Evolutionary conservation across 2,888 invertebrate species (phyloP).

Genomic region (Ophraella communa): DNA sequence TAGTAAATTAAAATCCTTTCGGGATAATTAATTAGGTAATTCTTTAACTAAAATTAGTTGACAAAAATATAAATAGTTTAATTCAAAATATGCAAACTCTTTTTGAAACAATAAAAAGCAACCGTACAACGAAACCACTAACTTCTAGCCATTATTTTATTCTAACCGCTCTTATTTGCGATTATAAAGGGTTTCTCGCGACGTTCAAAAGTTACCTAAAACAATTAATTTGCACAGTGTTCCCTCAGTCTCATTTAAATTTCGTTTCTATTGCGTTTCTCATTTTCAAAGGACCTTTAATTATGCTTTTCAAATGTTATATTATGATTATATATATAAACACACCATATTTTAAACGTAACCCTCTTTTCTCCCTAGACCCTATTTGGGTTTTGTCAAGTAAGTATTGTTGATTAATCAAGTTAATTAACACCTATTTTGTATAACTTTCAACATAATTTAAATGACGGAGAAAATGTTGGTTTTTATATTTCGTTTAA

Average conservation of each 20-base stretch:
- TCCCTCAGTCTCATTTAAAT: constrained; percentile 38
- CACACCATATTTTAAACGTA: constrained; percentile 33
- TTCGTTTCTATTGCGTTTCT: constrained; percentile 33
- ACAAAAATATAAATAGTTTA: neutral
- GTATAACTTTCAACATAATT: constrained; percentile 26
- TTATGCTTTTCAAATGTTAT: constrained; percentile 31
- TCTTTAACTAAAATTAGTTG: neutral
- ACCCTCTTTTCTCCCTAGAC: constrained; percentile 30
- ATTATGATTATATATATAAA: constrained; percentile 20
- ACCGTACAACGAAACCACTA: neutral
- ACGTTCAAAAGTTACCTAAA: constrained; percentile 17
- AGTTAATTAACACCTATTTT: constrained; percentile 36
- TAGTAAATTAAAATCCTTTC: too few relatives aligned
- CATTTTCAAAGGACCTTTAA: constrained; percentile 39
- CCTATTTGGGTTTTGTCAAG: constrained; percentile 31
- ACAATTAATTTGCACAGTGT: constrained; percentile 23
- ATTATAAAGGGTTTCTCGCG: constrained; percentile 8
- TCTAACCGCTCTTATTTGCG: constrained; percentile 1
- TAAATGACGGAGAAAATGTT: constrained; percentile 21
- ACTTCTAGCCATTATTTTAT: neutral
- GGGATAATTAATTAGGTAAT: too few relatives aligned
- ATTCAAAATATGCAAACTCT: neutral
- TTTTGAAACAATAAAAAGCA: neutral
- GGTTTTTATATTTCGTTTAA: constrained; percentile 11
- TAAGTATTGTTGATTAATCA: constrained; percentile 33